A percentile compares a stretch with the other conserved stretches of the same genome.
phyloP scores from a whole-genome alignment of 2,797 vertebrate species.

The Naso thynnoides region DNA sequence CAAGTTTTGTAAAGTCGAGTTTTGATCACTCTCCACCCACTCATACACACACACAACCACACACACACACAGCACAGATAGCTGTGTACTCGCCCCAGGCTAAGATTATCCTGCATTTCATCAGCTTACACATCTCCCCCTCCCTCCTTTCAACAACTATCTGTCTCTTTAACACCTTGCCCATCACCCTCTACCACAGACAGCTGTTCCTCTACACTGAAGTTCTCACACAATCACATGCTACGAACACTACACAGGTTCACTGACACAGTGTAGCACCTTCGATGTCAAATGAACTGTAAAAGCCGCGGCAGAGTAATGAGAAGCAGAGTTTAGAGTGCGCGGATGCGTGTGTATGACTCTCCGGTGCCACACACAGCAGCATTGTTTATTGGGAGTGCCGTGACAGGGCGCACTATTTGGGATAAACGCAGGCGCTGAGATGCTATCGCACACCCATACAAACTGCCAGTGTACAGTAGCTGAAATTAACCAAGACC shows the following conservation, averaged over 20 bases:
- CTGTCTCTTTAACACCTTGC: slow-evolving; percentile 73
- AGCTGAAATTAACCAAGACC: slow-evolving; percentile 12
- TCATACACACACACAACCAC: slow-evolving; percentile 22
- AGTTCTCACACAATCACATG: slow-evolving; percentile 36
- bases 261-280: slow-evolving; percentile 55
- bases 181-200: slow-evolving; percentile 61
- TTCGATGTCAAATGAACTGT: slow-evolving; percentile 64
- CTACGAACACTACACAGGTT: slow-evolving; percentile 50
- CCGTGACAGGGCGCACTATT: slow-evolving; percentile 27
- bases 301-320: slow-evolving; percentile 55
- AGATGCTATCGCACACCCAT: slow-evolving; percentile 13
- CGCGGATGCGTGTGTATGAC: neutral
- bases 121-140: slow-evolving; percentile 64
- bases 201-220: slow-evolving; percentile 49
- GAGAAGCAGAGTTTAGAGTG: slow-evolving; percentile 30
- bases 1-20: slow-evolving; percentile 35
- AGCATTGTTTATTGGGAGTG: slow-evolving; percentile 16
- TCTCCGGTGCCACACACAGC: neutral
- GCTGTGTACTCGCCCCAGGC: slow-evolving; percentile 56
- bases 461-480: slow-evolving; percentile 8
- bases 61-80: slow-evolving; percentile 45
- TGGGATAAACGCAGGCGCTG: slow-evolving; percentile 3
- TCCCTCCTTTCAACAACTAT: slow-evolving; percentile 69
- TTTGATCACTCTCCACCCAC: slow-evolving; percentile 34
- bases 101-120: slow-evolving; percentile 73